Evolutionary conservation across 2,888 invertebrate genomes (phyloP), one percentile per base, ranked within the genome.

Genomic region (Thecophora atra): DNA sequence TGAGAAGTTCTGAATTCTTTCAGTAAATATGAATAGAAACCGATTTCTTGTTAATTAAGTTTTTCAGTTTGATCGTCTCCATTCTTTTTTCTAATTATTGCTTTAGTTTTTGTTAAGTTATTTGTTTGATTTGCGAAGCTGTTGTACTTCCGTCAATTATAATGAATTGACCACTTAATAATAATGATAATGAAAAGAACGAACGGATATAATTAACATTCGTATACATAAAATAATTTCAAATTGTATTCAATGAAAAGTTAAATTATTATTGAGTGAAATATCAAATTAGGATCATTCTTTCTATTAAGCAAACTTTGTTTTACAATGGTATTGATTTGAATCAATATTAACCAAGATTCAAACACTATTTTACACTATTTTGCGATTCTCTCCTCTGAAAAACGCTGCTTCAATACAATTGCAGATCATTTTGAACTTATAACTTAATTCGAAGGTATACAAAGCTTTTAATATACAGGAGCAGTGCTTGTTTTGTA

Each of bases 1-100:
- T n/a, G n/a, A n/a, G n/a, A n/a, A n/a, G n/a, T n/a, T n/a, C n/a
- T n/a, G n/a, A n/a, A n/a, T n/a, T n/a, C 76, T 73, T 77, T 77
- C 75, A 75, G 76, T 77, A 76, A 77, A 73, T 74, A 70, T 76
- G 52, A 71, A n/a, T n/a, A n/a, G n/a, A n/a, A n/a, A n/a, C n/a
- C n/a, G n/a, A 72, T 77, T 76, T 75, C 76, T 72, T 73, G 71
- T 74, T 75, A 74, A 74, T 72, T 73, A 76, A 73, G 71, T 74
- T 75, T 44, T 63, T 63, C 73, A 74, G 62, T 70, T 74, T 69
- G 52, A 71, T 68, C 69, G 71, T 64, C 56, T 62, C 47, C 37
- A 52, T 52, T 72, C n/a, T 52, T 21, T 54, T 71, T 71, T 73
- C 71, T 74, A 75, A 74, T 69, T 73, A 73, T 76, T 74, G 72